A percentile compares a stretch with the other conserved stretches of the same genome.
phyloP scores from a whole-genome alignment of 1,140 invertebrate genomes.

The Pentalonia nigronervosa region DNA sequence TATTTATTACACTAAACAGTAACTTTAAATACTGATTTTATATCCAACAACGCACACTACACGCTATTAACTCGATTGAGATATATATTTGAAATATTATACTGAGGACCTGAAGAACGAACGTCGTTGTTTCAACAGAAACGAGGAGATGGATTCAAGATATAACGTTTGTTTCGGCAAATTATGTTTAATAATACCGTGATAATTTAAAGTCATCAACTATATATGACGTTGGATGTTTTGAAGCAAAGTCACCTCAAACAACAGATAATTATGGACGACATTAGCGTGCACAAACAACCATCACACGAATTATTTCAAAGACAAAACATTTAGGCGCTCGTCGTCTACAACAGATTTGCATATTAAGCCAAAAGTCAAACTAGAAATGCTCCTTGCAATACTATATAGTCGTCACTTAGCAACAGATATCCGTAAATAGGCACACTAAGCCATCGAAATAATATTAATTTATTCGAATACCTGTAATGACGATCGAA shows the following conservation, averaged over 20 bases:
- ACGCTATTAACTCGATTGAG: not conserved
- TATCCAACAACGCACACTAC: not conserved
- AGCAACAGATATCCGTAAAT: not conserved
- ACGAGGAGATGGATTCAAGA: not conserved
- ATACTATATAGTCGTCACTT: not conserved
- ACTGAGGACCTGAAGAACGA: not conserved
- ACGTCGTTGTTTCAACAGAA: not conserved
- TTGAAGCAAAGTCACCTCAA: not conserved
- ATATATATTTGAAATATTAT: not conserved
- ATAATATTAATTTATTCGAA: not conserved
- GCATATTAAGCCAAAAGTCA: not conserved
- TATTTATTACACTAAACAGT: not conserved
- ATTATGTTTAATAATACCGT: not conserved
- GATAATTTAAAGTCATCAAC: not conserved
- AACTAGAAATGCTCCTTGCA: not conserved
- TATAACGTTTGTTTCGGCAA: not conserved
- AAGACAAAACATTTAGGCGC: not conserved
- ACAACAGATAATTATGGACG: not conserved
- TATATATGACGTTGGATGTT: not conserved
- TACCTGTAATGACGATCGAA: not conserved
- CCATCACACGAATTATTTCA: not conserved
- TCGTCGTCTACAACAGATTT: not conserved
- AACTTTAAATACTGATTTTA: not conserved
- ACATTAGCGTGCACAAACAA: not conserved
- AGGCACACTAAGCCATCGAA: not conserved